phyloP scores from a whole-genome alignment of 2,888 invertebrate species.

The Cyclophora punctaria region DNA sequence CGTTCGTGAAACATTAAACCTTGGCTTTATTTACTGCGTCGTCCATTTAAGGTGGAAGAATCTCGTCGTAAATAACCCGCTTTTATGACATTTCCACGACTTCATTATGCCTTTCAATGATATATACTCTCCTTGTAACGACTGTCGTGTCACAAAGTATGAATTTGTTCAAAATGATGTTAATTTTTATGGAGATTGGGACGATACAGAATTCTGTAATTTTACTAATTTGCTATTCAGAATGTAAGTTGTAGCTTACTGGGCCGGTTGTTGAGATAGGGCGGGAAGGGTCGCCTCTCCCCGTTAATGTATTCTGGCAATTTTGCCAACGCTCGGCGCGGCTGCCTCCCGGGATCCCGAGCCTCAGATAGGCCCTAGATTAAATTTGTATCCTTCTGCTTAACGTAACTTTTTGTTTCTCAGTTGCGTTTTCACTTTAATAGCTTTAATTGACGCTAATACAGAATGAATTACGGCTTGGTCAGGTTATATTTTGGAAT shows the following conservation, averaged over 20 bases:
- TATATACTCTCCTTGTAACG: slow-evolving; percentile 34
- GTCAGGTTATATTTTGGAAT: too few relatives aligned
- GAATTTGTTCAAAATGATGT: slow-evolving; percentile 8
- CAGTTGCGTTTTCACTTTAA: slow-evolving; percentile 17
- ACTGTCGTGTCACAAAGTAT: slow-evolving; percentile 23
- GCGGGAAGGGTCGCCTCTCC: slow-evolving; percentile 37
- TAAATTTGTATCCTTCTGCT: slow-evolving; percentile 58
- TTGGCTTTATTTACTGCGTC: slow-evolving; percentile 40
- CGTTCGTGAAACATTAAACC: slow-evolving; percentile 42
- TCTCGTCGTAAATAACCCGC: slow-evolving; percentile 43
- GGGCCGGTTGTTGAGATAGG: slow-evolving; percentile 59
- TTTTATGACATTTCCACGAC: slow-evolving; percentile 49
- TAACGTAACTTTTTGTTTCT: slow-evolving; percentile 41
- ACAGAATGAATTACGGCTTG: too few relatives aligned
- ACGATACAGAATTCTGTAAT: slow-evolving; percentile 22
- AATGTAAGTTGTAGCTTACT: slow-evolving; percentile 45
- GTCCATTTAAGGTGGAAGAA: slow-evolving; percentile 45
- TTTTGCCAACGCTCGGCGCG: slow-evolving; percentile 40
- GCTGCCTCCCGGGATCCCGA: slow-evolving; percentile 31
- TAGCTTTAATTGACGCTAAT: too few relatives aligned
- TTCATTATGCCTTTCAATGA: slow-evolving; percentile 48
- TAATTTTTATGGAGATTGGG: slow-evolving; percentile 13
- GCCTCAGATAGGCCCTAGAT: slow-evolving; percentile 49
- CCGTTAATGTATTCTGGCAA: slow-evolving; percentile 65
- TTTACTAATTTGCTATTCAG: slow-evolving; percentile 39